Conservation (phyloP, 2,888 invertebrate genomes). For the Autographa pulchrina region DNA sequence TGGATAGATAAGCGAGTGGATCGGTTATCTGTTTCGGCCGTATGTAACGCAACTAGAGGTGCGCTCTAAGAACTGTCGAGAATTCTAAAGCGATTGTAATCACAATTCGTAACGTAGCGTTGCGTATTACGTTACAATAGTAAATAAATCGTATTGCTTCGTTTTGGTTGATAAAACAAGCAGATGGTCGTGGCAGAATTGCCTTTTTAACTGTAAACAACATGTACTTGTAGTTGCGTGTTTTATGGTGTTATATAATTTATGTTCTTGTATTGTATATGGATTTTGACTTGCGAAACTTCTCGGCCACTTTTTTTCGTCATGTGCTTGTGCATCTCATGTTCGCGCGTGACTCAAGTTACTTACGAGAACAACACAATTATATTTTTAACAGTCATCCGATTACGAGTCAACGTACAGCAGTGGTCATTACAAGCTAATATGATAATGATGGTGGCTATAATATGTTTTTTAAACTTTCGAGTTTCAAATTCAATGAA, state of each 20-base stretch:
- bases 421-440: neutral
- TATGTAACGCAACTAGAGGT: constrained; percentile 37
- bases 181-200: constrained; percentile 27
- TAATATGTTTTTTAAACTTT: constrained; percentile 3
- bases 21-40: constrained; percentile 54
- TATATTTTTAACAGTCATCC: constrained; percentile 5
- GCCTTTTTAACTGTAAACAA: neutral
- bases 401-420: neutral
- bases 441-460: neutral
- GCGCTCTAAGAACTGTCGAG: constrained; percentile 25
- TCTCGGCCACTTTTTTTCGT: constrained; percentile 9
- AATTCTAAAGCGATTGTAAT: constrained; percentile 43
- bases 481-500: constrained; percentile 6
- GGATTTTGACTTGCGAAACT: constrained; percentile 1
- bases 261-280: neutral
- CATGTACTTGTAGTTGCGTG: neutral
- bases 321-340: constrained; percentile 14
- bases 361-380: neutral
- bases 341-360: constrained; percentile 24
- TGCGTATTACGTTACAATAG: constrained; percentile 50
- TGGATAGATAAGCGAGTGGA: constrained; percentile 58
- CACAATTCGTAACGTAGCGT: constrained; percentile 47
- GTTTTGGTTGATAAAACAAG: constrained; percentile 34
- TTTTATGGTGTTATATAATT: constrained; percentile 1
- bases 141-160: constrained; percentile 54